Conservation (phyloP, 1,140 invertebrate species). For the Acyrthosiphon pisum region DNA sequence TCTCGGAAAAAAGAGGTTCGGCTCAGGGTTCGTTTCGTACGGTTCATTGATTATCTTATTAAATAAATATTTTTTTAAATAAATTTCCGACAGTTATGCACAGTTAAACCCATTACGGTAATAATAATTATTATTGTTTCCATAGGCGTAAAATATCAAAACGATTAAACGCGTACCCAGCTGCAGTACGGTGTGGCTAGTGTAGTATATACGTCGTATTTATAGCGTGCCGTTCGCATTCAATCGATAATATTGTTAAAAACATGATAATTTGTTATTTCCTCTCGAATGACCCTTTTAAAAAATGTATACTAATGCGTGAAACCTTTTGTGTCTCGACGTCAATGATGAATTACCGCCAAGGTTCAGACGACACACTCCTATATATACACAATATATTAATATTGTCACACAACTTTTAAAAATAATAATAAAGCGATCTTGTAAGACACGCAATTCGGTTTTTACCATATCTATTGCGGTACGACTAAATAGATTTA, state of each 20-base stretch:
- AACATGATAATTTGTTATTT: conserved; percentile 27
- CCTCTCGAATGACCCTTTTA: neutral
- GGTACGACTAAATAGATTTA: neutral
- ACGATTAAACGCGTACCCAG: neutral
- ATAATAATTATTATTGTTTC: neutral
- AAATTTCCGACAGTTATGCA: neutral
- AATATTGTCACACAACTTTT: neutral
- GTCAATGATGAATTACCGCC: conserved; percentile 12
- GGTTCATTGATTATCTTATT: neutral
- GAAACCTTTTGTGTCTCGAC: conserved; percentile 22
- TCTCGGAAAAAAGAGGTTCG: neutral
- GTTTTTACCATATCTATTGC: neutral
- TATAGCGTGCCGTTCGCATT: neutral
- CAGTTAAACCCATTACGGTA: conserved; percentile 6
- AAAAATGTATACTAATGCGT: neutral
- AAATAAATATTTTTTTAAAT: neutral
- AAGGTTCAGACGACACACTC: neutral
- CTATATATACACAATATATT: neutral
- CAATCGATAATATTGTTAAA: conserved; percentile 7
- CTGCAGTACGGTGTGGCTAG: neutral
- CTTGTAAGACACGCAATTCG: neutral
- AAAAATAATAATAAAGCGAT: neutral
- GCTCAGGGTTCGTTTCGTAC: neutral
- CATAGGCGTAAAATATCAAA: conserved; percentile 4
- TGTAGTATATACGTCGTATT: neutral